Base-by-base conservation (phyloP, 2,888 invertebrate genomes). In the Nebria salina region DNA sequence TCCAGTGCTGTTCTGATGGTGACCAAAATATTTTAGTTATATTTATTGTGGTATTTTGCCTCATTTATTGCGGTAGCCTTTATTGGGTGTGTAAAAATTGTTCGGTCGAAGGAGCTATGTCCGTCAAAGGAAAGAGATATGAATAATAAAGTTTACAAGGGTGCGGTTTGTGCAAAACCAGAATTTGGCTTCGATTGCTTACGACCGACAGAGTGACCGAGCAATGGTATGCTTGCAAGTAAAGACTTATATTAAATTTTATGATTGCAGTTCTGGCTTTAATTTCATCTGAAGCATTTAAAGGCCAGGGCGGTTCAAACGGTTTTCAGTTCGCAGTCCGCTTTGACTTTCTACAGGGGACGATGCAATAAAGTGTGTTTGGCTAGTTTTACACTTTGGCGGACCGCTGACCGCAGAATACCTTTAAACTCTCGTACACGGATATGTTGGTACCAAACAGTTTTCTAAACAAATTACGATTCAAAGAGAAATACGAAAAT, bases 171-270 rank as follows among this genome's bases (percentile, higher is more conserved):
- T 54, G 13, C 54, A 54, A 54, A 54, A 54, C 54, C 54, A 54
- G 54, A 54, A 54, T 54, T 54, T 54, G 54, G 13, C 54, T 8
- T 54, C 8, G 13, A 54, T 54, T 54, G 11, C 11, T 13, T 54
- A 54, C 54, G 54, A 34, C 34, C 34, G 34, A 34, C 34, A 34
- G 34, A 34, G 34, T 5, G 54, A 54, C 54, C 54, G 54, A 11
- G 13, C 15, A 68, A 8, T 9, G n/a, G 54, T 13, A 54, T 13
- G 54, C 54, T 54, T 11, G 11, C 8, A 54, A 54, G 7, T 54
- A 54, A n/a, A 74, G 80, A 68, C 79, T 80, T 75, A 74, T 80
- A 80, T 80, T 80, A 80, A 74, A 80, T 80, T 80, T 80, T 75
- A 80, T 80, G 75, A 80, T 80, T 80, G 80, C 80, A 80, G 54